These are phyloP conservation scores for Panthera tigris DNA, from an alignment of 2,113 vertebrate species.

Conservation along the genomic window DNA sequence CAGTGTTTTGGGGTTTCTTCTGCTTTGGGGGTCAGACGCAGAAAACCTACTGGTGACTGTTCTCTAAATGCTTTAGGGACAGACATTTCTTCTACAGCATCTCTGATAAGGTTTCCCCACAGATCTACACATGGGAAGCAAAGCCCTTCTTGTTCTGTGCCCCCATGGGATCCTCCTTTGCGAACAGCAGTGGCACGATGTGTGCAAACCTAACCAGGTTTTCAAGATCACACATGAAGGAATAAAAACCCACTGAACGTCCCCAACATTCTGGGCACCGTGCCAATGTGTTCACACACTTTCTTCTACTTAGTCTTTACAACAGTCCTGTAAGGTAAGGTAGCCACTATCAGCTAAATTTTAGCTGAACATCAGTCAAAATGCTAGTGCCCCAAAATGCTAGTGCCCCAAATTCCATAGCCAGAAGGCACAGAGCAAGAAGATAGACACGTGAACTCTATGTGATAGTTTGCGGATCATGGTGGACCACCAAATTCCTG, in stretches of 20 bases:
- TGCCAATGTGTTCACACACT: neutral
- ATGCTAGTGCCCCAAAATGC: neutral
- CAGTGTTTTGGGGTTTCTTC: neutral
- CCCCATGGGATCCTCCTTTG: neutral
- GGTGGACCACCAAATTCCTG: neutral
- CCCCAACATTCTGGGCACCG: neutral
- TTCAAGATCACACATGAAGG: neutral
- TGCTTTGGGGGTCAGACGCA: neutral
- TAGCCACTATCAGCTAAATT: neutral
- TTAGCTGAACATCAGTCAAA: neutral
- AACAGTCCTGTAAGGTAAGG: neutral
- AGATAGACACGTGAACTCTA: neutral
- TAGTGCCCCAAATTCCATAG: neutral
- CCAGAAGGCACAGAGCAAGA: neutral
- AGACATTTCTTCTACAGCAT: neutral
- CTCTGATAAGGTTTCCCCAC: neutral
- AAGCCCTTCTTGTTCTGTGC: neutral
- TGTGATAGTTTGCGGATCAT: neutral
- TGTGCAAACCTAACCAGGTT: neutral
- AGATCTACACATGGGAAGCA: neutral
- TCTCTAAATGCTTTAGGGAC: neutral
- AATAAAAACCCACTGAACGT: neutral
- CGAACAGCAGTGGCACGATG: neutral
- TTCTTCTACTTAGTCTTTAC: slow-evolving; percentile 4
- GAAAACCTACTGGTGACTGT: neutral